Base-by-base conservation (phyloP, 2,797 vertebrate species). In the Schizothorax lantsangensis region DNA sequence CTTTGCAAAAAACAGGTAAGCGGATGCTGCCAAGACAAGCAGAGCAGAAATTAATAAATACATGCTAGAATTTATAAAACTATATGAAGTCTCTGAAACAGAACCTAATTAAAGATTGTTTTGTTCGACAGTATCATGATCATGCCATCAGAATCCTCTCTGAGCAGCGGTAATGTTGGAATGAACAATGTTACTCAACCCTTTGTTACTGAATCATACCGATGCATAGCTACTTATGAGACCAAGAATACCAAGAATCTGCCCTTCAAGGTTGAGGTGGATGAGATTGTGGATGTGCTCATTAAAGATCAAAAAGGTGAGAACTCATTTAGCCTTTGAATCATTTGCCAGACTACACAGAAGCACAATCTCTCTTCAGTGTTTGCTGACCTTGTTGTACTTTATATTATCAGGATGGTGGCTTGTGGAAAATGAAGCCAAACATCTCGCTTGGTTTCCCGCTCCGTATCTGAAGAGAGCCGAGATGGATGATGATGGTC, bases 301-400 rank as follows among this genome's bases (percentile, higher is more conserved):
- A 95, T 98, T 87, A 97, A 96, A 89, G 97, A 98, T 92, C 94
- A 95, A 93, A 95, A 93, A n/a, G 98, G 98, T 99, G 88, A 92
- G 92, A 75, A n/a, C 33, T 71, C 66, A 15, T 21, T 17, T 23
- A 7, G 72, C 3, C 62, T 64, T 30, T 64, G 26, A 30, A 30
- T 68, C 0, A 12, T 36, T 68, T 68, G 30, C 6, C 26, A 49
- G 10, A 33, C 26, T 19, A 75, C 72, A 74, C 72, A 77, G 47
- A 21, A 77, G 5, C 30, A 52, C 2, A 21, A 3, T 23, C 11
- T 38, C 49, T 78, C 57, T 78, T 77, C 1, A 7, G 15, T 74
- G 47, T 83, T n/a, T 54, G 2, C 33, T 77, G n/a, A 74, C 38
- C 21, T 36, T 14, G 19, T 45, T 54, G 21, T 78, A 43, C 43